Percentiles rank a stretch among this genome's conserved stretches.
Evolutionary conservation across 2,113 vertebrate species (phyloP).

Genomic region (Chrysochloris asiatica): DNA sequence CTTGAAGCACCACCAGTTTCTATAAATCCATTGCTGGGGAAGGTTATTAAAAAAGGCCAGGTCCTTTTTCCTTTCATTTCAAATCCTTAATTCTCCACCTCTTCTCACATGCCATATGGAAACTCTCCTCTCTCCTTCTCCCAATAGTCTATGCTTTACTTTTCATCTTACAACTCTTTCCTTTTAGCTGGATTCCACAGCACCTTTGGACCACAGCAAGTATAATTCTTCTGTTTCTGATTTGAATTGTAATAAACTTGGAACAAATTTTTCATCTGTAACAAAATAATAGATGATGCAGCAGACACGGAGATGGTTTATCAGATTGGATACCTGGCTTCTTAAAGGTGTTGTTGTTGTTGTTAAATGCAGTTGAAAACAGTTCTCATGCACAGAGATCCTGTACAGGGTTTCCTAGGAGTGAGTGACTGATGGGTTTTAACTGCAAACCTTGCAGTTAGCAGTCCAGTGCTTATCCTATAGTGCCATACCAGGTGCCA

Average conservation of each 20-base stretch:
- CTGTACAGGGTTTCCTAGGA: too few species aligned
- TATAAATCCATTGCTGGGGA: slow-evolving; percentile 48
- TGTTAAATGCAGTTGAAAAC: too few species aligned
- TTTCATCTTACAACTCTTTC: slow-evolving; percentile 1
- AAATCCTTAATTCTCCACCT: background rate
- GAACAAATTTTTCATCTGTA: background rate
- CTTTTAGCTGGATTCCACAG: background rate
- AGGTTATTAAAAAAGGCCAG: slow-evolving; percentile 52
- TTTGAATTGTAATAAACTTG: background rate
- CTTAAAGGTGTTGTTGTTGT: too few species aligned
- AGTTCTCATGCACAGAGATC: too few species aligned
- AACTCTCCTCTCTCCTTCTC: background rate
- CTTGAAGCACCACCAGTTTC: slow-evolving; percentile 53
- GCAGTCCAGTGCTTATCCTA: too few species aligned
- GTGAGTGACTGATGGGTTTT: too few species aligned
- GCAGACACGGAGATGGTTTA: background rate
- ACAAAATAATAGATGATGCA: background rate
- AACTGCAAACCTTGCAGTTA: too few species aligned
- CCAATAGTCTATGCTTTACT: background rate
- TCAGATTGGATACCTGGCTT: background rate
- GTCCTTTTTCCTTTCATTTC: slow-evolving; percentile 13
- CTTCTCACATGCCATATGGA: background rate
- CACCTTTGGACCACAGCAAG: background rate
- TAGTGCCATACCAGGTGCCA: too few species aligned
- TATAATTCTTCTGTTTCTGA: background rate